These are phyloP conservation scores for Sesia apiformis DNA, from an alignment of 2,888 invertebrate genomes.

Conservation along the genomic window DNA sequence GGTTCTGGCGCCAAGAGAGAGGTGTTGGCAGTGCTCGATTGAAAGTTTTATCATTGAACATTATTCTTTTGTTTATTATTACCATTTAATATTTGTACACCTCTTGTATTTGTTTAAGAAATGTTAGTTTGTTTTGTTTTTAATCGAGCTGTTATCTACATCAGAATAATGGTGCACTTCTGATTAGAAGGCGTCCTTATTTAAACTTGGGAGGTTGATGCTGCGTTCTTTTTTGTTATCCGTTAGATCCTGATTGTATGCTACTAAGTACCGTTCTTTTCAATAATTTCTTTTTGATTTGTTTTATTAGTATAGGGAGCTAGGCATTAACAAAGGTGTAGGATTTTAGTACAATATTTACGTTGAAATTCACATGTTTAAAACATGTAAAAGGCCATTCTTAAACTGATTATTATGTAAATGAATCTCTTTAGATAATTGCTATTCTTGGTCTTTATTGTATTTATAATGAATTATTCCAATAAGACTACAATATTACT, in stretches of 20 bases:
- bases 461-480: no score
- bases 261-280: no score
- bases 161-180: background rate
- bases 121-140: slow-evolving; percentile 2
- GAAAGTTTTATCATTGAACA: slow-evolving; percentile 29
- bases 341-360: no score
- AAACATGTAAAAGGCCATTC: no score
- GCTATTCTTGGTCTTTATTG: no score
- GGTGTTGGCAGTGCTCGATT: slow-evolving; percentile 48
- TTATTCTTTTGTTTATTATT: slow-evolving; percentile 24
- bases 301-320: no score
- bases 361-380: no score
- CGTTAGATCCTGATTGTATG: background rate
- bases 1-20: slow-evolving; percentile 55
- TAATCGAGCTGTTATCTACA: background rate
- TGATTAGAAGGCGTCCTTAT: background rate
- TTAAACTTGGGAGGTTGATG: background rate
- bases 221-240: background rate
- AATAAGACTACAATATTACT: no score
- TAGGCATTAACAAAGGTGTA: no score
- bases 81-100: slow-evolving; percentile 14
- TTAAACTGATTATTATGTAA: no score
- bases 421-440: no score
- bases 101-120: slow-evolving; percentile 7
- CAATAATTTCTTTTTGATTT: no score